phyloP scores from a whole-genome alignment of 2,797 vertebrate genomes.

The Atherinosoma microstoma region DNA sequence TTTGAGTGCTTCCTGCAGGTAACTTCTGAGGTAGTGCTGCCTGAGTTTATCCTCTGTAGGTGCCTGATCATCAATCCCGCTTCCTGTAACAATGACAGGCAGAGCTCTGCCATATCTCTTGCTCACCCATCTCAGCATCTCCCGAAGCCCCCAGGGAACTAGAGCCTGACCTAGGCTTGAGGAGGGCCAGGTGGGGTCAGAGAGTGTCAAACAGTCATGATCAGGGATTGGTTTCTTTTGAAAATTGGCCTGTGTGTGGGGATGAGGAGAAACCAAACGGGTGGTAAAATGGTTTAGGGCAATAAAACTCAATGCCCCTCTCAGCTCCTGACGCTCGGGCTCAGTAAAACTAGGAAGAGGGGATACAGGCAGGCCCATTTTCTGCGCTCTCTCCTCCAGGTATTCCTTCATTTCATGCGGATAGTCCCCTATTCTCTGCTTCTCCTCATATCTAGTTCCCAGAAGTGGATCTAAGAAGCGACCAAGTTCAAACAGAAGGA shows the following conservation, averaged over 20 bases:
- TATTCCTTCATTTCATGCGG: conserved; percentile 85
- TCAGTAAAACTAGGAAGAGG: conserved; percentile 85
- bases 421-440: conserved; percentile 73
- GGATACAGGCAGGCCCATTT: conserved; percentile 72
- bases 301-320: conserved; percentile 89
- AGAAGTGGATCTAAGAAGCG: conserved; percentile 93
- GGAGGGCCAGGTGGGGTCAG: conserved; percentile 87
- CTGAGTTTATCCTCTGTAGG: conserved; percentile 86
- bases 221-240: conserved; percentile 66
- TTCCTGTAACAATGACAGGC: conserved; percentile 90
- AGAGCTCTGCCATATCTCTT: conserved; percentile 82
- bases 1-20: conserved; percentile 92
- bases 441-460: conserved; percentile 57
- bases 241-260: conserved; percentile 2
- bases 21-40: conserved; percentile 87
- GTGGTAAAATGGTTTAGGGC: conserved; percentile 97
- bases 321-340: conserved; percentile 83
- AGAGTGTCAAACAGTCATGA: conserved; percentile 82
- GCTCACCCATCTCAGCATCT: conserved; percentile 89
- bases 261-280: conserved; percentile 85
- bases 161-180: conserved; percentile 86
- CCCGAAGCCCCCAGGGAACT: conserved; percentile 89
- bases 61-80: conserved; percentile 90
- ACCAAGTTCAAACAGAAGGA: conserved; percentile 91
- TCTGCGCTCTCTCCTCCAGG: conserved; percentile 72